Conservation (phyloP, 2,113 vertebrate species). For the Pantherophis guttatus region DNA sequence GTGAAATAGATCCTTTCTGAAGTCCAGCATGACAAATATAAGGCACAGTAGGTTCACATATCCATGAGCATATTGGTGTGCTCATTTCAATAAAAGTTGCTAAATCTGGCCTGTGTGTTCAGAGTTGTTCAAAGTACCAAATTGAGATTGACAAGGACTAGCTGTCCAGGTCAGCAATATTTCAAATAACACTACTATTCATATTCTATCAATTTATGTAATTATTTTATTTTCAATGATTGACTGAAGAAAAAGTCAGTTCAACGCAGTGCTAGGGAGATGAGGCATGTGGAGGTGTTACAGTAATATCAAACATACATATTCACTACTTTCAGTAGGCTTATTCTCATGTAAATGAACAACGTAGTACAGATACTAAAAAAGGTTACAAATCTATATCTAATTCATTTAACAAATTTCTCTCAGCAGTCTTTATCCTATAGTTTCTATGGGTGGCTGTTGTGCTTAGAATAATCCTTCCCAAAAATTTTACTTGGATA, state of each 20-base stretch:
- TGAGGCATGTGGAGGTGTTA: background rate
- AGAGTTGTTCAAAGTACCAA: no score
- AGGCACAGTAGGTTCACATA: background rate
- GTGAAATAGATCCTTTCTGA: background rate
- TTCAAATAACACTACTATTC: background rate
- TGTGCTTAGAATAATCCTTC: conserved; percentile 17
- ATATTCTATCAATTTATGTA: background rate
- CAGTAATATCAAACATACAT: background rate
- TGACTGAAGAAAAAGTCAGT: background rate
- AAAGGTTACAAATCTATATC: background rate
- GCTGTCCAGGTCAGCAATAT: background rate
- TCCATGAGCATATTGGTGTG: background rate
- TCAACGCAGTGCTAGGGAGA: background rate
- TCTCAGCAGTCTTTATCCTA: conserved; percentile 9
- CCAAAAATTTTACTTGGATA: conserved; percentile 32
- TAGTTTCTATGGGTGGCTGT: background rate
- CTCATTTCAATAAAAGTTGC: background rate
- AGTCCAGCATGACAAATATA: background rate
- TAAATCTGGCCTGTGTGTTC: background rate
- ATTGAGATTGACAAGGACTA: background rate
- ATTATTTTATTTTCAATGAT: conserved; percentile 6
- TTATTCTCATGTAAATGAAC: background rate
- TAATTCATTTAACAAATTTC: background rate
- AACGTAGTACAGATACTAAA: background rate
- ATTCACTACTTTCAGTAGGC: background rate